Conservation (phyloP, 2,888 invertebrate species). For the Pollenia amentaria region DNA sequence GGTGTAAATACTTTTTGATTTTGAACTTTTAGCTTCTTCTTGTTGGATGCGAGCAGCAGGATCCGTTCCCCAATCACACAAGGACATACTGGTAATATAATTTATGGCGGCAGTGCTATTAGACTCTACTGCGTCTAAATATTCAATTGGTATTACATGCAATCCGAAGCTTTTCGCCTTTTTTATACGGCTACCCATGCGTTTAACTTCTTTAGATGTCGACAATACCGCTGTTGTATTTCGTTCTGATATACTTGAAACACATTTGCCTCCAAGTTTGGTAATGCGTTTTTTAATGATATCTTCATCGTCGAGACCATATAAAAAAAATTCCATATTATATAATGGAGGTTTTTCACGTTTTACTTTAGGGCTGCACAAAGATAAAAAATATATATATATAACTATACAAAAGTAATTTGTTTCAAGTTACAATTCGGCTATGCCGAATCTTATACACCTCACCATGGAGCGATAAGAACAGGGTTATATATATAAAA, state of each 20-base stretch:
- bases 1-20: conserved; percentile 87
- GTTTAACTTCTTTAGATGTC: conserved; percentile 88
- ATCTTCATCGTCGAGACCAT: conserved; percentile 87
- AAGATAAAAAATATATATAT: too few species aligned
- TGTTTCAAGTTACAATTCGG: too few species aligned
- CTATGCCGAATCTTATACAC: too few species aligned
- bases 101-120: conserved; percentile 87
- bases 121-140: conserved; percentile 88
- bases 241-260: conserved; percentile 87
- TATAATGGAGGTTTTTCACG: conserved; percentile 89
- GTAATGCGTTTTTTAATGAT: conserved; percentile 89
- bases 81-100: conserved; percentile 89
- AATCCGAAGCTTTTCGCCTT: conserved; percentile 89
- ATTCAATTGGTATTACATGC: conserved; percentile 92
- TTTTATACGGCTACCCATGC: conserved; percentile 87
- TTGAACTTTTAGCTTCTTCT: conserved; percentile 87
- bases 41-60: conserved; percentile 82
- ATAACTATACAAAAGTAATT: too few species aligned
- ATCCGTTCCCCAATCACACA: conserved; percentile 94
- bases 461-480: too few species aligned
- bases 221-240: conserved; percentile 89
- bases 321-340: conserved; percentile 91
- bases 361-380: conserved; percentile 87
- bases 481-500: too few species aligned
- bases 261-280: conserved; percentile 91